Evolutionary conservation across 2,113 vertebrate species (phyloP), one percentile per base, ranked within the genome.

Genomic region (Prochilodus magdalenae): DNA sequence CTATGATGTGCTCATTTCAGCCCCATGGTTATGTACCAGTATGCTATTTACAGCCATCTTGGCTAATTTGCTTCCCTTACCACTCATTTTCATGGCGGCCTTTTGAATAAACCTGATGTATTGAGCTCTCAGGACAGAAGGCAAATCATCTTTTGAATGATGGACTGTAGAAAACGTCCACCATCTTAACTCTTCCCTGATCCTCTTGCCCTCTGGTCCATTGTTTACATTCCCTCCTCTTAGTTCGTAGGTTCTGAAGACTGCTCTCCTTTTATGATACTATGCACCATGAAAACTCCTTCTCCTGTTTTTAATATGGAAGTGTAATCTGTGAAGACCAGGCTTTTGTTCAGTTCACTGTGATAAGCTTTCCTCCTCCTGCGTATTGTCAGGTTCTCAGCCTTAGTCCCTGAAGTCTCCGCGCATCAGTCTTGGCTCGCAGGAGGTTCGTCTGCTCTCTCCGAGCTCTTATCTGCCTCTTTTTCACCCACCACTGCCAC

Each of bases 271-370:
- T 69, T 49, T 40, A 62, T 84, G 72, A 77, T 85, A 91, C 89
- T 92, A 93, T 93, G 92, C 92, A 92, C 91, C 80, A 36, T 82
- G 81, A 79, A 82, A 57, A 29, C 11, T 22, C 22, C 11, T 66
- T 33, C 16, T 20, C 47, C 18, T 70, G 20, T 66, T 40, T 80
- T 84, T 51, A 29, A 55, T 29, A 72, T 81, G 16, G 63, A 14
- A 40, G 70, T 80, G 53, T 62, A 77, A 83, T 78, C 65, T 81
- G 69, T 78, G 59, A 69, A 71, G 57, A 74, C 79, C 84, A 81
- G 85, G 72, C 73, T 88, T n/a, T 88, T 75, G 72, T 87, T 83
- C 29, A 67, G 70, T 79, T 89, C 88, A 92, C 91, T 91, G 89
- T 92, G 89, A 94, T 77, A 53, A 70, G 65, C 77, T 75, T 85